Evolutionary conservation across 2,797 vertebrate species (phyloP), one percentile per base, ranked within the genome.

Genomic region (Scarus forsteni): DNA sequence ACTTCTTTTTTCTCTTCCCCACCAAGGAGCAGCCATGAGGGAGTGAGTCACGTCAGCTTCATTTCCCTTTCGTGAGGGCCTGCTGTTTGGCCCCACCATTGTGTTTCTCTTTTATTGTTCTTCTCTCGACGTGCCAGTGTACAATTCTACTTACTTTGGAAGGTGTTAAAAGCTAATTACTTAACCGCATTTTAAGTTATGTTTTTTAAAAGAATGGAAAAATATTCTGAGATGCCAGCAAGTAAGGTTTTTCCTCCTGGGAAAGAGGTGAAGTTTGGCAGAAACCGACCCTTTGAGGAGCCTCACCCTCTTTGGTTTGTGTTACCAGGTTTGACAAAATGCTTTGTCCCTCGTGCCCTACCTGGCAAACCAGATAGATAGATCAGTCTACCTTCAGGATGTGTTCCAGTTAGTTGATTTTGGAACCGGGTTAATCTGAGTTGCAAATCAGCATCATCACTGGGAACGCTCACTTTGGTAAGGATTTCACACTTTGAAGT

Each of bases 81-180:
- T 62, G 57, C 75, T 68, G 70, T 89, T 90, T 77, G 64, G 75
- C 68, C 56, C 18, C 36, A 54, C 77, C 60, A 88, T 92, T 91
- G 85, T 88, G 71, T 84, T 89, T 67, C 48, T 73, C 57, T 78
- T 86, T 86, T 77, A 91, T 91, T 89, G 89, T 89, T 83, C 87
- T 60, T 60, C 51, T 71, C 54, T 83, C 39, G 64, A 45, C 1
- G 1, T 70, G 80, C 66, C 60, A 74, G 19, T 5, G 15, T 54
- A 55, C 60, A 69, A 61, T 75, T 76, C 49, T 52, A 80, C 62
- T 82, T 80, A 71, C 70, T 81, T 82, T 86, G 82, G 80, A 77
- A 70, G 69, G 66, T 73, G 72, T 84, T 85, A 77, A 83, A 82
- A 80, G 76, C 39, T 71, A 62, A 85, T 75, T 77, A 56, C n/a